phyloP scores from a whole-genome alignment of 2,113 vertebrate species.

The Callocephalon fimbriatum region DNA sequence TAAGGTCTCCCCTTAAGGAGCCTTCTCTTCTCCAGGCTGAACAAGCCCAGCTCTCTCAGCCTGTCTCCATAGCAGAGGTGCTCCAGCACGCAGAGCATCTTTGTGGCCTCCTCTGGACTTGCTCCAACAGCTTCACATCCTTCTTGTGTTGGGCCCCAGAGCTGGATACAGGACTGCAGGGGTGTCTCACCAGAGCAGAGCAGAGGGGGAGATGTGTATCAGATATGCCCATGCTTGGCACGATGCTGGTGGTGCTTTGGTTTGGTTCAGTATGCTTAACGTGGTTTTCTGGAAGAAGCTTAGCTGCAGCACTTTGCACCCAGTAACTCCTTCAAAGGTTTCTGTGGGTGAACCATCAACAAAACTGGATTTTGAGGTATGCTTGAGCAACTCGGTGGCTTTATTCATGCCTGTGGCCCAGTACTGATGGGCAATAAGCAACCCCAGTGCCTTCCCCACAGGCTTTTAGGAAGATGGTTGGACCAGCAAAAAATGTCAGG shows the following conservation, averaged over 20 bases:
- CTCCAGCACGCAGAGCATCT: not conserved
- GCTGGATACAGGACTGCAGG: not conserved
- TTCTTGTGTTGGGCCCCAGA: not conserved
- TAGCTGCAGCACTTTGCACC: not conserved
- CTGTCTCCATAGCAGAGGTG: not conserved
- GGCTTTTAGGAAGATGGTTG: not conserved
- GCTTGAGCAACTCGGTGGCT: rapidly evolving
- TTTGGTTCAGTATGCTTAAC: not conserved
- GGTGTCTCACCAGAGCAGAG: not conserved
- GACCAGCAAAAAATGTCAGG: not conserved
- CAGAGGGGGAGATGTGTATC: not conserved
- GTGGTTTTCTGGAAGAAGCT: not conserved
- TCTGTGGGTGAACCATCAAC: not conserved
- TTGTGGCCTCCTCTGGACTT: not conserved
- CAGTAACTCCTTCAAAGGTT: rapidly evolving
- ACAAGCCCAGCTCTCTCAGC: not conserved
- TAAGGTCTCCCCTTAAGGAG: not conserved
- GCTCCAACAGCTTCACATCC: not conserved
- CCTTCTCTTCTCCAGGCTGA: not conserved
- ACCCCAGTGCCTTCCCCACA: not conserved
- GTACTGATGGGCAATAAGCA: rapidly evolving
- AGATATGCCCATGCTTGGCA: rapidly evolving
- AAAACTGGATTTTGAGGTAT: rapidly evolving
- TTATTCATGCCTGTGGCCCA: not conserved
- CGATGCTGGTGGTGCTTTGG: rapidly evolving